Base-by-base conservation (phyloP, 1,140 invertebrate genomes). In the Reticulitermes speratus region DNA sequence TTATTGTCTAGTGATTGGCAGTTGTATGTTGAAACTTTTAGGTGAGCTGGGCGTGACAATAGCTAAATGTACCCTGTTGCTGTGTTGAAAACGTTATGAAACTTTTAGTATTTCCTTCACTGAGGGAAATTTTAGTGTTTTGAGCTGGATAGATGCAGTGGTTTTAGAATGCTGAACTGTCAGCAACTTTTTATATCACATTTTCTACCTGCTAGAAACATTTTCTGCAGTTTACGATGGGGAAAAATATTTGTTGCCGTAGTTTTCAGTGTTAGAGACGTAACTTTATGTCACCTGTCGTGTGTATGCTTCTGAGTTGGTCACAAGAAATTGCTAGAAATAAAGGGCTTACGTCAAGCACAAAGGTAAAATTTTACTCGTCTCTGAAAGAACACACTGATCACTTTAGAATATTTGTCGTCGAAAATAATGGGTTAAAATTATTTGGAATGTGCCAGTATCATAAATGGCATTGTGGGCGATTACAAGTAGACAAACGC, bases 81-180 rank as follows among this genome's bases (percentile, higher is more conserved):
- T 30, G n/a, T 75, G 65, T 75, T 30, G 65, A 75, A 75, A 75
- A 30, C 65, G n/a, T 75, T 75, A n/a, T 75, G n/a, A 75, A 75
- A 75, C 25, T 75, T 75, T 75, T 75, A 75, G 65, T 75, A 75
- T 8, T 23, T 6, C 65, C n/a, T 75, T 75, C 65, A 75, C 25
- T 5, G 25, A 75, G 65, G 65, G 14, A 75, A 75, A 75, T 75
- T n/a, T 75, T 75, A 16, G 25, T 75, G n/a, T n/a, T 75, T 6
- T 6, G 9, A 75, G 25, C 5, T 14, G 14, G 65, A 30, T 11
- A 14, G 65, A 75, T 12, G n/a, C 65, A 75, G 65, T 11, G 16
- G 8, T 12, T 65, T 19, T 65, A 19, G 12, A 65, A 8, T 65
- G 3, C 65, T 75, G 65, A 75, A 6, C 65, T 75, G 65, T 75